A percentile compares a stretch with the other conserved stretches of the same genome.
These are phyloP conservation scores for Sylvilagus floridanus DNA, from an alignment of 2,797 vertebrate genomes.

Conservation along the genomic window DNA sequence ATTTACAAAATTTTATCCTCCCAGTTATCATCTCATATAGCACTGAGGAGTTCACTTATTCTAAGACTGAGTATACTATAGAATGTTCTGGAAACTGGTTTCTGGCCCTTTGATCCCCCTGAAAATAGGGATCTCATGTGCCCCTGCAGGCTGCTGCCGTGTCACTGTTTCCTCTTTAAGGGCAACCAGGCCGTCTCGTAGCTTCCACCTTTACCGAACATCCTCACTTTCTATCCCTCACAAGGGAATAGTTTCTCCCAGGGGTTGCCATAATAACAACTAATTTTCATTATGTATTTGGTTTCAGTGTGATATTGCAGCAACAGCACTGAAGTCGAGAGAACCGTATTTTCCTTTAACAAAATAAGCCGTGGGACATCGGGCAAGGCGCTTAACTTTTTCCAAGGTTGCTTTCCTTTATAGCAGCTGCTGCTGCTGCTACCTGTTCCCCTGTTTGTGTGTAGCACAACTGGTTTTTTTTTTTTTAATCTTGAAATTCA, in stretches of 20 bases:
- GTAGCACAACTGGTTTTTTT: not conserved
- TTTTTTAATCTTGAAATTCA: slow-evolving; percentile 38
- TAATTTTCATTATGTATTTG: slow-evolving; percentile 61
- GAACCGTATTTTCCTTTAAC: slow-evolving; percentile 41
- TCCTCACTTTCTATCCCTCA: slow-evolving; percentile 36
- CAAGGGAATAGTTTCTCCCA: slow-evolving; percentile 62
- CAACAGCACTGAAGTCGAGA: slow-evolving; percentile 43
- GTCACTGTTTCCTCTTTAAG: not conserved
- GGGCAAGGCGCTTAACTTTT: slow-evolving; percentile 41
- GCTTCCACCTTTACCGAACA: not conserved
- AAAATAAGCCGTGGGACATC: slow-evolving; percentile 44
- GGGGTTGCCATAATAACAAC: slow-evolving; percentile 57
- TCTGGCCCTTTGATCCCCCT: not conserved
- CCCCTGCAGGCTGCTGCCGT: not conserved
- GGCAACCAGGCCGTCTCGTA: not conserved
- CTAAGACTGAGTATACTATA: not conserved
- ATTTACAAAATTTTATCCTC: slow-evolving; percentile 59
- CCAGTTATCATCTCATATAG: slow-evolving; percentile 33
- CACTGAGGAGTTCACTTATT: slow-evolving; percentile 35
- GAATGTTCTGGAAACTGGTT: slow-evolving; percentile 33
- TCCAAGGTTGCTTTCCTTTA: slow-evolving; percentile 7
- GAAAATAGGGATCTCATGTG: not conserved
- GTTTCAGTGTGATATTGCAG: slow-evolving; percentile 60
- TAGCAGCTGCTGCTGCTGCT: not conserved
- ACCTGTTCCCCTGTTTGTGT: not conserved